Conservation (phyloP, 2,888 invertebrate species). For the Alloplasta piceator region DNA sequence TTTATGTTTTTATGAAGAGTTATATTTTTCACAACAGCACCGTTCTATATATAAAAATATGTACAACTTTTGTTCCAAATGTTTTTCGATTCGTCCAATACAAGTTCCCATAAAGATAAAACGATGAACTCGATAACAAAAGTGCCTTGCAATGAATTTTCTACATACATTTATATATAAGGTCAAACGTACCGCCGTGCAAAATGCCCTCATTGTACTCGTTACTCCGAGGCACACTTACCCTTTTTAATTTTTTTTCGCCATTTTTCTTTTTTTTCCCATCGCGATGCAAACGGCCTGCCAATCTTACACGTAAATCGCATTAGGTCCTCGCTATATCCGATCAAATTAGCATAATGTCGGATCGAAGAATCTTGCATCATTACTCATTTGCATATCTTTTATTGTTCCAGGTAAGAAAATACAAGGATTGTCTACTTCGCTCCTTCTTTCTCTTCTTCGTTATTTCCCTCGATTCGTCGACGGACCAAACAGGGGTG, state of each 20-base stretch:
- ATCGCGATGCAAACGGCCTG: constrained; percentile 29
- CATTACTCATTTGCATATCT: constrained; percentile 59
- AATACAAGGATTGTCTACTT: constrained; percentile 37
- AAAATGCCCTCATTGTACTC: constrained; percentile 34
- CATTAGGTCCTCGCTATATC: constrained; percentile 42
- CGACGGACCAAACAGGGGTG: constrained; percentile 19
- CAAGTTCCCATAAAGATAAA: no score
- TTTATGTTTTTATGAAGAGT: no score
- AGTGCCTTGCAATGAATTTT: no score
- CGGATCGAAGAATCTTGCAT: constrained; percentile 51
- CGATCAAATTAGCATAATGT: constrained; percentile 60
- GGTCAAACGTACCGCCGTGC: not conserved
- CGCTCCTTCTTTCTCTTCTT: not conserved
- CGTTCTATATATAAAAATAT: no score
- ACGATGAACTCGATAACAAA: no score
- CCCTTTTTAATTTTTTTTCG: constrained; percentile 37
- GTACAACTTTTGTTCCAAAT: no score
- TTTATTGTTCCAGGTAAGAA: constrained; percentile 61
- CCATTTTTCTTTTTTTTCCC: constrained; percentile 10
- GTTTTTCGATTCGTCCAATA: no score
- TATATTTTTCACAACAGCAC: no score
- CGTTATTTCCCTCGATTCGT: constrained; percentile 15
- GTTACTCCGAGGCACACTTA: constrained; percentile 48
- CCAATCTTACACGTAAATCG: constrained; percentile 18
- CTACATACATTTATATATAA: no score